Percentiles rank a stretch among this genome's conserved stretches.
These are phyloP conservation scores for Podiceps cristatus DNA, from an alignment of 2,113 vertebrate species.

Conservation along the genomic window DNA sequence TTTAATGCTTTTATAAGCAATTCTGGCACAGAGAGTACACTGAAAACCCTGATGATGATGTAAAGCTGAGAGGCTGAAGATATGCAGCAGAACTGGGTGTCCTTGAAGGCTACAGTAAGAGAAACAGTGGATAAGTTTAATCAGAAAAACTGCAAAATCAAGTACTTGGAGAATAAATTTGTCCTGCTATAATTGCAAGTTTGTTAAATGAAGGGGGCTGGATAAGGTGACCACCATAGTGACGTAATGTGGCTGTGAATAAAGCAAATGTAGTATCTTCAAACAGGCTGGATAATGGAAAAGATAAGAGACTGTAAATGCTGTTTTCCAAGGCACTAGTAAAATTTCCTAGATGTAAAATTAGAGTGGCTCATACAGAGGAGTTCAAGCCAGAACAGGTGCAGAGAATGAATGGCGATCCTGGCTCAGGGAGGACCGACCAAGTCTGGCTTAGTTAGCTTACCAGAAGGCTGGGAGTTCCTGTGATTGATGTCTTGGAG, in stretches of 20 bases:
- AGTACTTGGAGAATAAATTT: neutral
- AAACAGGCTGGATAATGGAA: neutral
- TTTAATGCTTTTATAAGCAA: conserved; percentile 5
- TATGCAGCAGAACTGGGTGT: neutral
- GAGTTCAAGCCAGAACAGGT: neutral
- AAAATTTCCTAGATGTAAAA: neutral
- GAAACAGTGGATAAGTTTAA: neutral
- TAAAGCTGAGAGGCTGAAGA: neutral
- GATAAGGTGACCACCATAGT: neutral
- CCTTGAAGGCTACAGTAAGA: conserved; percentile 12
- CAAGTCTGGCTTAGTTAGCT: neutral
- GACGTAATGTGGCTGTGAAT: neutral
- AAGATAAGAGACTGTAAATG: neutral
- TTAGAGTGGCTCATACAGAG: neutral
- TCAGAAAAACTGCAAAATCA: neutral
- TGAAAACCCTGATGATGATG: neutral
- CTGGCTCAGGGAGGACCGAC: neutral
- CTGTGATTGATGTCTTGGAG: conserved; percentile 28
- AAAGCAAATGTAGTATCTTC: neutral
- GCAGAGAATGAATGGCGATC: conserved; percentile 40
- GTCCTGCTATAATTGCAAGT: neutral
- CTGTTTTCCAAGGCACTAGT: neutral
- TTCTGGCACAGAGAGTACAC: neutral
- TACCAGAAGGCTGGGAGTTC: neutral
- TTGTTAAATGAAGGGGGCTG: neutral